Evolutionary conservation across 2,113 vertebrate genomes (phyloP).

Genomic region (Oostethus manadensis): DNA sequence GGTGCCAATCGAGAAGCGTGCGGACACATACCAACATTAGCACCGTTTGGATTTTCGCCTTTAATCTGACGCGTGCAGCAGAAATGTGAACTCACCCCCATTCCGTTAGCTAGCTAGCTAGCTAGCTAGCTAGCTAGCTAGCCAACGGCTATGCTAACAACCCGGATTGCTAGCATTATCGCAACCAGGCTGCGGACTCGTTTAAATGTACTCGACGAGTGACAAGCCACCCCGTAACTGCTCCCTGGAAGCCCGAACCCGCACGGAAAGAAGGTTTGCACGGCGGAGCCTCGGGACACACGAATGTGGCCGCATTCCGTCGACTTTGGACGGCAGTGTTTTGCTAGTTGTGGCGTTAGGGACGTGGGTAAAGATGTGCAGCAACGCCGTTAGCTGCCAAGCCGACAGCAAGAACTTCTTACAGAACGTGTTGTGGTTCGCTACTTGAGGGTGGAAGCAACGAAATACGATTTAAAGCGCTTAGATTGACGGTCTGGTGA

Average conservation of each 20-base stretch:
- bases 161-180: constrained; percentile 55
- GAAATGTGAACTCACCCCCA: constrained; percentile 26
- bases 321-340: constrained; percentile 21
- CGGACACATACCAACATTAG: not conserved
- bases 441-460: not conserved
- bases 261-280: not conserved
- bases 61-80: not conserved
- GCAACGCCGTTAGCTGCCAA: constrained; percentile 41
- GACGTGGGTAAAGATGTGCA: constrained; percentile 12
- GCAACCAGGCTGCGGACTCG: constrained; percentile 43
- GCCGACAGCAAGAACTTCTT: constrained; percentile 2
- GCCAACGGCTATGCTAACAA: constrained; percentile 40
- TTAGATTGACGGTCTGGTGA: not conserved
- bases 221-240: constrained; percentile 11
- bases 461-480: not conserved
- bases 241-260: not conserved
- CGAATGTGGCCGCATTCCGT: not conserved
- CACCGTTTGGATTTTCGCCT: not conserved
- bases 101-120: constrained; percentile 49
- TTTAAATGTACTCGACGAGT: constrained; percentile 31
- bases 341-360: constrained; percentile 31
- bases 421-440: not conserved
- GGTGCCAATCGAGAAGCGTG: constrained; percentile 24
- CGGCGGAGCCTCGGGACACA: not conserved
- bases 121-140: too few species aligned